Conservation (phyloP, 2,797 vertebrate genomes). For the Notolabrus celidotus region DNA sequence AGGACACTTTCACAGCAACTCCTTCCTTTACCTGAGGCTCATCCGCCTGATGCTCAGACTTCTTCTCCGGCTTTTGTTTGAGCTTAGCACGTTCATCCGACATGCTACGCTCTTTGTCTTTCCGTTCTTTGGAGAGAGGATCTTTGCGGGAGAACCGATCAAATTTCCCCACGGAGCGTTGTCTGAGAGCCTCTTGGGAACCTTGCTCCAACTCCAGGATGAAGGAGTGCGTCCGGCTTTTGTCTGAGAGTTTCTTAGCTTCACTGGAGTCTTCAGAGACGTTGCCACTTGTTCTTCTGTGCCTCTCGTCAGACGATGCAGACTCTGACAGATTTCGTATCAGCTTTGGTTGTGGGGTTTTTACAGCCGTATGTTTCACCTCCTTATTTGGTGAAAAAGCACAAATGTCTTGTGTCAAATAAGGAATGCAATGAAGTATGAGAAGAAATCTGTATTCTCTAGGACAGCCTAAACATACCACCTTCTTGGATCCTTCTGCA, state of each 20-base stretch:
- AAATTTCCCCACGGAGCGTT: constrained; percentile 85
- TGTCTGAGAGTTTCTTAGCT: constrained; percentile 85
- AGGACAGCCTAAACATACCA: constrained; percentile 76
- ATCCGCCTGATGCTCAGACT: constrained; percentile 80
- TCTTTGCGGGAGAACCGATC: constrained; percentile 91
- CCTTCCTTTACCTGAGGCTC: constrained; percentile 84
- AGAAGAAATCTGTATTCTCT: neutral
- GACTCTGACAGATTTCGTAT: constrained; percentile 87
- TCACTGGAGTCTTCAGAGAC: constrained; percentile 86
- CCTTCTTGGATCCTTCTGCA: constrained; percentile 83
- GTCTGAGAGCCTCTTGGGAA: constrained; percentile 89
- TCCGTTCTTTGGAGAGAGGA: constrained; percentile 80
- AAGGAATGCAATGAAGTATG: neutral
- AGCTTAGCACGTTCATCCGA: constrained; percentile 90
- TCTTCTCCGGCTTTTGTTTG: constrained; percentile 88
- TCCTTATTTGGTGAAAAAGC: constrained; percentile 82
- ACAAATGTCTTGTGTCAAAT: constrained; percentile 4
- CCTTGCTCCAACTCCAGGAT: constrained; percentile 87
- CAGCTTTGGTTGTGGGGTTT: constrained; percentile 81
- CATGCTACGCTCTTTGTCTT: constrained; percentile 87
- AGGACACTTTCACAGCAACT: constrained; percentile 70
- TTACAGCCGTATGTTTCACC: constrained; percentile 81
- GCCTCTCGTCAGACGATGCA: constrained; percentile 86
- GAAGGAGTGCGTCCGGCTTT: constrained; percentile 84
- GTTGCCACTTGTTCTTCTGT: constrained; percentile 81